Percentiles rank a stretch among this genome's conserved stretches.
Evolutionary conservation across 2,113 vertebrate species (phyloP).

Genomic region (Stomatorhinus ivindoensis): DNA sequence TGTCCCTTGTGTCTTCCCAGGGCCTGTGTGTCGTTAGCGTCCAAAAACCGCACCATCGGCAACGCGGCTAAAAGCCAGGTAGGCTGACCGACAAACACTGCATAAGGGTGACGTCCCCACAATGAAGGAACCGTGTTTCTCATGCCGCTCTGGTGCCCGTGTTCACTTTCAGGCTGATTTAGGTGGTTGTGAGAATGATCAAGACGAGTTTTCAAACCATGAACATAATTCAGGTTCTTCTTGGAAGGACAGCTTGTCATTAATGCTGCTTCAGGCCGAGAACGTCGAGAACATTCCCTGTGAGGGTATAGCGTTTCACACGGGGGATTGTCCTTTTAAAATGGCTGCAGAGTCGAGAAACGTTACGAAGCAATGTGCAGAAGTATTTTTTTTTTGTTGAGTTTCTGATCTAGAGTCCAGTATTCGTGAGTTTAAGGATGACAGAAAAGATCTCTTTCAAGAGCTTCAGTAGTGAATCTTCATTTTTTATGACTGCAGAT

Average conservation of each 20-base stretch:
- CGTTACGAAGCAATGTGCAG: background rate
- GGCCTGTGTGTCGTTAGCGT: conserved; percentile 84
- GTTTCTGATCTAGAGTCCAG: background rate
- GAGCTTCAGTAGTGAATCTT: background rate
- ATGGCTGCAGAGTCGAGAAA: background rate
- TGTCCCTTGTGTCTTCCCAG: conserved; percentile 48
- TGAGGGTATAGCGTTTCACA: background rate
- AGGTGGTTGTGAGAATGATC: background rate
- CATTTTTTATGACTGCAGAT: background rate
- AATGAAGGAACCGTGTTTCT: background rate
- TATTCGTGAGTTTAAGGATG: background rate
- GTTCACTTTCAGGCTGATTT: background rate
- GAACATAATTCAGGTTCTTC: background rate
- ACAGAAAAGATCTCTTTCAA: background rate
- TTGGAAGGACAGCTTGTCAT: background rate
- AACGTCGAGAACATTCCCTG: background rate
- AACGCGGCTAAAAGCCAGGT: conserved; percentile 96
- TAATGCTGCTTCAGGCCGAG: background rate
- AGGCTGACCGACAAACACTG: conserved; percentile 30
- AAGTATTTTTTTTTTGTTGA: background rate
- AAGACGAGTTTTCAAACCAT: background rate
- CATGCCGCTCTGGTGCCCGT: background rate
- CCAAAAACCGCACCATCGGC: conserved; percentile 87
- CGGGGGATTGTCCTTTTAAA: background rate
- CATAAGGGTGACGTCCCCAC: background rate